Base-by-base conservation (phyloP, 2,888 invertebrate species). In the Cantharis rufa region DNA sequence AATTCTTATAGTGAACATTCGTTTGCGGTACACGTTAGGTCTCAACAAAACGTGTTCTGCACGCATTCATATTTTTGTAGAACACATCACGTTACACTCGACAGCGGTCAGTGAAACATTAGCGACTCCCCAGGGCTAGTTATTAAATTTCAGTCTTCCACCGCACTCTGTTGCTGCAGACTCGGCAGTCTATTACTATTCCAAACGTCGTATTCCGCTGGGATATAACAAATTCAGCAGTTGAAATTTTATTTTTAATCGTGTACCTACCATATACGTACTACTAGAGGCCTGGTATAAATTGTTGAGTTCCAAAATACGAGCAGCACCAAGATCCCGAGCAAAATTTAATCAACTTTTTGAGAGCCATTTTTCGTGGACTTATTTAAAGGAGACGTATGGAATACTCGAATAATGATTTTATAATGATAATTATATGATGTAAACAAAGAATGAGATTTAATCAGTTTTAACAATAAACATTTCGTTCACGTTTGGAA, bases 91-190 rank as follows among this genome's bases (percentile, higher is more conserved):
- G 76, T 78, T 78, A 70, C 66, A 74, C 73, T 76, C 71, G 78
- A 78, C 78, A 76, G 78, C 78, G 78, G 78, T 78, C 78, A 78
- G 78, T 78, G 78, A 78, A 78, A 78, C 78, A 78, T 78, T 78
- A 78, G 76, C 78, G 76, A 62, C 71, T 78, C 78, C 78, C 78
- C 66, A 70, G 78, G 78, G 78, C 73, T 68, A 74, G 78, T 78
- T 78, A 78, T 78, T 78, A 78, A 78, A 78, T 78, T 78, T 78
- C 78, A 74, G 73, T 78, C 74, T 69, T 76, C 78, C 73, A 73
- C 75, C 78, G 72, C 75, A 75, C 72, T 76, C 73, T 76, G 68
- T 77, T 77, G 78, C 78, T 70, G 78, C 78, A 75, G 78, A 78
- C 76, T 75, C 76, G 62, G 78, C 78, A 78, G 71, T 78, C 78